Base-by-base conservation (phyloP, 2,797 vertebrate genomes). In the Sebastes minor region DNA sequence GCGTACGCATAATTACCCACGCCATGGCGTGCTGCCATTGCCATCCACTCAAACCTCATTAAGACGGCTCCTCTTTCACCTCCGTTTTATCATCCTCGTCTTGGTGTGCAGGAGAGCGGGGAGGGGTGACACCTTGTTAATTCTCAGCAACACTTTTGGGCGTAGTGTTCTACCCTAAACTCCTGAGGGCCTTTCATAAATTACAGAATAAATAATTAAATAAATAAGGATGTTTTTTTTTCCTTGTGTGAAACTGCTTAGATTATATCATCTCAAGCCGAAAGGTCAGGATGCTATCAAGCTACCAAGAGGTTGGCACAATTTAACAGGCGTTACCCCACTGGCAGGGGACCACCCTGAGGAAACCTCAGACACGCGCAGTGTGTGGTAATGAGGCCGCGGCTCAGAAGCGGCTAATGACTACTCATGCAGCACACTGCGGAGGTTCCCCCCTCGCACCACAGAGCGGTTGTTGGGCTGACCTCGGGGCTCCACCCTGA, bases 31-130 rank as follows among this genome's bases (percentile, higher is more conserved):
- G 84, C 88, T 86, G 87, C 86, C 90, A 86, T 22, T 0, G 62
- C 71, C 76, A 28, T 84, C 83, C 70, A 61, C 83, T 88, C 86
- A 84, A 59, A 88, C 63, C 88, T 92, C 86, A 88, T 93, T 92
- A 90, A 80, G 73, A 65, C 67, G 16, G 71, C 78, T 76, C 80
- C 77, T 84, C 74, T 77, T 81, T 90, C 86, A 80, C 81, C 84
- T 76, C 49, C 3, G 20, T 69, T 74, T 80, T 76, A 61, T 76
- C 74, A 62, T 74, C 70, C 69, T 75, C 12, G 25, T 71, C 73
- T 62, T 28, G 49, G 33, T 61, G 3, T 22, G 74, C 63, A 60
- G 27, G 25, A 16, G 33, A 42, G 6, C 46, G 22, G n/a, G 5
- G 27, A 4, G 7, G 46, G 57, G 13, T 30, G 53, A 75, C 74